These are phyloP conservation scores for Fabriciana adippe DNA, from an alignment of 2,888 invertebrate genomes.

Conservation along the genomic window DNA sequence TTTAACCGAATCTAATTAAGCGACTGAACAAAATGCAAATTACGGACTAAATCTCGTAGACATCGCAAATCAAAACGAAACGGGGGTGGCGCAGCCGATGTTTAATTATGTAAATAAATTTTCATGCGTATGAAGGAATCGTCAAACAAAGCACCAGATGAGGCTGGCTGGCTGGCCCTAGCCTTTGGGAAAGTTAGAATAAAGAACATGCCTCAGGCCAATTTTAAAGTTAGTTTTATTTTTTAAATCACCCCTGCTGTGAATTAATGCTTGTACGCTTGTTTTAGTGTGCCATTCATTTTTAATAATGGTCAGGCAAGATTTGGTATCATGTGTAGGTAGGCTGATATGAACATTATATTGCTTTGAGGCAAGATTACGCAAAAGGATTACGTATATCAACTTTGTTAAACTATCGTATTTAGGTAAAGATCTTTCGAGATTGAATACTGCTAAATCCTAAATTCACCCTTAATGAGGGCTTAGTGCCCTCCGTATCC, in stretches of 20 bases:
- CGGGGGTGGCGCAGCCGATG: constrained; percentile 62
- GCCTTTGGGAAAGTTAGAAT: constrained; percentile 67
- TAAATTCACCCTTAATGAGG: constrained; percentile 74
- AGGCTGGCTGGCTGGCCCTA: constrained; percentile 44
- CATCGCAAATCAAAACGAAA: constrained; percentile 74
- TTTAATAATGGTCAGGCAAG: neutral
- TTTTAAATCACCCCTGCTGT: constrained; percentile 44
- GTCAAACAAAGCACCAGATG: constrained; percentile 76
- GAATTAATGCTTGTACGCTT: constrained; percentile 35
- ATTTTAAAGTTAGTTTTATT: constrained; percentile 51
- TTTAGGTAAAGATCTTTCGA: constrained; percentile 57
- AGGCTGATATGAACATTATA: neutral
- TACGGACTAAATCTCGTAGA: constrained; percentile 67
- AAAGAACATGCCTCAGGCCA: constrained; percentile 64
- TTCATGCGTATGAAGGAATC: constrained; percentile 74
- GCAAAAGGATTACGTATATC: constrained; percentile 43
- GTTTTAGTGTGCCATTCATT: constrained; percentile 30
- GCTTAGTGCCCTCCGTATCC: constrained; percentile 62
- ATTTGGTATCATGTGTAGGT: neutral
- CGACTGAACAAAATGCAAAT: constrained; percentile 67
- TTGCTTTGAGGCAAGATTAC: constrained; percentile 9
- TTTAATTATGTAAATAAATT: constrained; percentile 81
- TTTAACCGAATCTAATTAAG: constrained; percentile 58
- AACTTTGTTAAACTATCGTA: constrained; percentile 45
- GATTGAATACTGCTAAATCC: constrained; percentile 58